phyloP scores from a whole-genome alignment of 2,113 vertebrate species.

The Cebus imitator region DNA sequence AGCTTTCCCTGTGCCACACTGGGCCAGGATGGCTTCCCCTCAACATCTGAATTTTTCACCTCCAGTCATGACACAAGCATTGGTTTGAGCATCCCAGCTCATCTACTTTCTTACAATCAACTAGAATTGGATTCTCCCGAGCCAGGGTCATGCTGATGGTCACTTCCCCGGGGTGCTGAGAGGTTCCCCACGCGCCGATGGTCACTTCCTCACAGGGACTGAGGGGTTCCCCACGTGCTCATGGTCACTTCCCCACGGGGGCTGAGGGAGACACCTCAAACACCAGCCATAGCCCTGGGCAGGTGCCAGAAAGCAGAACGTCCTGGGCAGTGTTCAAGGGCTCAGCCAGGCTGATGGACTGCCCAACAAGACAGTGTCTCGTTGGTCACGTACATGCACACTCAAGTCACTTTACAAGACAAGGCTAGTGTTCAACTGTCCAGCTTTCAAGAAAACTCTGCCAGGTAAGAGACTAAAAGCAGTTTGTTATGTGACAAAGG shows the following conservation, averaged over 20 bases:
- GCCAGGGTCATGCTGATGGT: neutral
- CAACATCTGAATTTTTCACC: neutral
- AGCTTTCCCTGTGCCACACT: too few relatives aligned
- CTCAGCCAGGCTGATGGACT: too few relatives aligned
- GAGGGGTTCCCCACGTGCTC: too few relatives aligned
- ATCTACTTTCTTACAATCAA: neutral
- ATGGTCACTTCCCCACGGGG: neutral
- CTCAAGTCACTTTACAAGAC: neutral
- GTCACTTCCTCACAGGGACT: neutral
- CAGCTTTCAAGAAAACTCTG: neutral
- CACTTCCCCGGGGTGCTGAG: neutral
- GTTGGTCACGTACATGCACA: fast-evolving
- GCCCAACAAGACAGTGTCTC: neutral
- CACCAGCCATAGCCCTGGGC: neutral
- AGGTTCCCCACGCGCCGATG: too few relatives aligned
- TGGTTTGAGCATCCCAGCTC: neutral
- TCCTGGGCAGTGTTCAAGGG: neutral
- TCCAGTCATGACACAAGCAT: neutral
- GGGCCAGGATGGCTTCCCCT: too few relatives aligned
- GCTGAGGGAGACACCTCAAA: neutral
- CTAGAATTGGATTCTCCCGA: neutral
- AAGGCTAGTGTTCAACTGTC: neutral
- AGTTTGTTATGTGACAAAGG: neutral
- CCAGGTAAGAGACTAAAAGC: neutral
- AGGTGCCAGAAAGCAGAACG: neutral